Base-by-base conservation (phyloP, 2,113 vertebrate species). In the Catharus bicknelli region DNA sequence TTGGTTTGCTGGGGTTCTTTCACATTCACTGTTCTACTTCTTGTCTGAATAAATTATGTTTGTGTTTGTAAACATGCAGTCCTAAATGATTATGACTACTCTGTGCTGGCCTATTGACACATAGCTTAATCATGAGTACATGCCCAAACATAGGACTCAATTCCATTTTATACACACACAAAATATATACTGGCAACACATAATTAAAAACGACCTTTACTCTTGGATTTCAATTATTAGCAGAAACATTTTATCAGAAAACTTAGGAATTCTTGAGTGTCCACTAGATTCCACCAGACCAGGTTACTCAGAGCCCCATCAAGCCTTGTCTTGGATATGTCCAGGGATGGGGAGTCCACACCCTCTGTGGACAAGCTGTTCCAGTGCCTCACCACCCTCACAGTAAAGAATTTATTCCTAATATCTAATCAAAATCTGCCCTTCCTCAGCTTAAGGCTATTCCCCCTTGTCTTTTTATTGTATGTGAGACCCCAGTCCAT, bases 321-420 rank as follows among this genome's bases (percentile, higher is more conserved):
- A 38, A 29, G 13, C 9, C 38, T 30, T 43, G 13, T 43, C 29
- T n/a, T 18, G 29, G 19, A 10, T 11, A 34, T 0, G 0, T 34
- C 13, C n/a, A 47, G 16, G 30, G 13, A 25, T 38, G 18, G 11
- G 32, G 32, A 81, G 10, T 59, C 45, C 45, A 53, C 4, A n/a
- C 1, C 13, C 27, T 36, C 13, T 40, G 10, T 53, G n/a, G 27
- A 32, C 14, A 57, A 50, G 9, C 21, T 58, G 17, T 50, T 57
- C 7, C 50, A 64, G 50, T 36, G 21, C 50, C 36, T 72, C 20
- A 50, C 4, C 11, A 57, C 9, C 5, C 14, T 64, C 26, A 32
- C 11, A 57, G 11, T 36, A 57, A 55, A 43, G 50, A 57, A 73
- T 36, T 57, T 64, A 32, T 50, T 50, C 10, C 26, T 32, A 27